These are phyloP conservation scores for Proterorhinus semilunaris DNA, from an alignment of 2,113 vertebrate species.

Conservation along the genomic window DNA sequence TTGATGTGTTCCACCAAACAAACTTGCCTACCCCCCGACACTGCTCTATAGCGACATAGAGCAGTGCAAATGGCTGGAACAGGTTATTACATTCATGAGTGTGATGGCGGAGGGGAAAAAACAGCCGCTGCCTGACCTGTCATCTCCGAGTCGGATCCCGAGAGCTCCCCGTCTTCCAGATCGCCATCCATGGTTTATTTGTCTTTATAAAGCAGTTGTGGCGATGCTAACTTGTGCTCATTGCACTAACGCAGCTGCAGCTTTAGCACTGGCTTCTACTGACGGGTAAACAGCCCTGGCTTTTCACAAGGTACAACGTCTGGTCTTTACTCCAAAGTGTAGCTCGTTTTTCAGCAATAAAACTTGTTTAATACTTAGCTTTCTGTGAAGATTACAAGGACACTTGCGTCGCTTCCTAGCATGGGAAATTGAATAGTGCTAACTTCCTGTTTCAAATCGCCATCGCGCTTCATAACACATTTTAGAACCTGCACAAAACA, in stretches of 20 bases:
- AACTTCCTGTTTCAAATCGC: slow-evolving; percentile 8
- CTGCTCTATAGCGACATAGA: too few species aligned
- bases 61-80: too few species aligned
- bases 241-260: neutral
- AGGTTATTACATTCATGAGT: too few species aligned
- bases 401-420: slow-evolving; percentile 2
- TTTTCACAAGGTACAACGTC: neutral
- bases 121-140: neutral
- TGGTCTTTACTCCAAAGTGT: neutral
- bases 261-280: neutral
- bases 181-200: slow-evolving; percentile 86
- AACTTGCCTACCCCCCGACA: too few species aligned
- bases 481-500: neutral
- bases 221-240: neutral
- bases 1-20: too few species aligned
- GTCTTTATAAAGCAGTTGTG: slow-evolving; percentile 20
- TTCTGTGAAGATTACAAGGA: neutral
- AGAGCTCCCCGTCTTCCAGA: slow-evolving; percentile 89
- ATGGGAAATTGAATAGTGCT: neutral
- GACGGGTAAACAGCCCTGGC: neutral
- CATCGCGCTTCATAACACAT: slow-evolving; percentile 49
- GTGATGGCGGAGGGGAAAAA: too few species aligned
- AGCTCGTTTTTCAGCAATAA: neutral
- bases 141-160: slow-evolving; percentile 86
- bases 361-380: neutral